phyloP scores from a whole-genome alignment of 1,140 invertebrate species.

The Camponotus floridanus region DNA sequence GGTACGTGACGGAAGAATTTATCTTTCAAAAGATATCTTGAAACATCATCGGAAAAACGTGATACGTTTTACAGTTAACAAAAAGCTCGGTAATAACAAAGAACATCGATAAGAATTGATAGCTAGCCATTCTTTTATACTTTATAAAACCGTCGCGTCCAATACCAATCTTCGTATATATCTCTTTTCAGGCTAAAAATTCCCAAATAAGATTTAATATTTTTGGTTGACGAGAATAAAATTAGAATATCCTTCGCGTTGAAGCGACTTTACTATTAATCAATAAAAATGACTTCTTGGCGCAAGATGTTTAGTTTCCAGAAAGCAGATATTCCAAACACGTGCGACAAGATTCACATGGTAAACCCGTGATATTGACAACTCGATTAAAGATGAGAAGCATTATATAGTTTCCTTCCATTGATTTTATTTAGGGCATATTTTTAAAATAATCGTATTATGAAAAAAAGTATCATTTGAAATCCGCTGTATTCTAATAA shows the following conservation, averaged over 20 bases:
- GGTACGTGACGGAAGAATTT: not conserved
- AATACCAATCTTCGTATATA: not conserved
- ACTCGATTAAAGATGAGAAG: conserved; percentile 18
- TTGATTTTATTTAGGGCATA: not conserved
- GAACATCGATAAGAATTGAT: not conserved
- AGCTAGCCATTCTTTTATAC: not conserved
- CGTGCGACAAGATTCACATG: conserved; percentile 11
- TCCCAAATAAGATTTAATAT: conserved; percentile 9
- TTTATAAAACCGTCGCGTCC: not conserved
- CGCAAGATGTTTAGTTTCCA: not conserved
- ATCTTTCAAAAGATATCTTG: not conserved
- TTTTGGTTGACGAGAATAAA: conserved; percentile 13
- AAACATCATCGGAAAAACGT: conserved; percentile 18
- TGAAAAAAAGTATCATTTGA: not conserved
- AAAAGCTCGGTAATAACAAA: conserved; percentile 8
- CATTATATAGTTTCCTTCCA: not conserved
- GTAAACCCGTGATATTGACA: not conserved
- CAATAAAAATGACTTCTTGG: not conserved
- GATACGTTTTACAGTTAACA: conserved; percentile 61
- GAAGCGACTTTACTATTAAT: conserved; percentile 32
- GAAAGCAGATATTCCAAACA: conserved; percentile 9
- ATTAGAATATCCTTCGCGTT: not conserved
- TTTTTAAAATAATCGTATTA: not conserved
- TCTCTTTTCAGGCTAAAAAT: conserved; percentile 19
- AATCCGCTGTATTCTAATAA: not conserved